These are phyloP conservation scores for Ctenomys sociabilis DNA, from an alignment of 2,113 vertebrate genomes.

Conservation along the genomic window DNA sequence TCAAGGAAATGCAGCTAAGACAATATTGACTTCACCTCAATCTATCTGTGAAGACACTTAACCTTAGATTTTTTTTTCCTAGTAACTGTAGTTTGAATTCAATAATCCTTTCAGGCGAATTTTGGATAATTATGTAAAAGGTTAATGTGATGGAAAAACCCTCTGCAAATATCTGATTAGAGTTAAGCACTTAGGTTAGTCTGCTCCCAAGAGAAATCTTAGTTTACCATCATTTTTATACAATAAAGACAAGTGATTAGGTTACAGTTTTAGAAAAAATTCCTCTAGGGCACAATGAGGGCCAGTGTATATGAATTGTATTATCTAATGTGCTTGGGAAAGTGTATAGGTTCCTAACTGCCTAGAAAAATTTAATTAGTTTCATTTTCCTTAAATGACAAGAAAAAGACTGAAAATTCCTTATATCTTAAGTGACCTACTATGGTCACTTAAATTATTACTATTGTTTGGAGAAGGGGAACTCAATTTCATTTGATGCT, in stretches of 20 bases:
- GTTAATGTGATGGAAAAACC: conserved; percentile 28
- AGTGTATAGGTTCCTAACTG: neutral
- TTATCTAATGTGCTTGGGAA: neutral
- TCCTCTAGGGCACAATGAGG: neutral
- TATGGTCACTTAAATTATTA: neutral
- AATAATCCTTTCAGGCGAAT: neutral
- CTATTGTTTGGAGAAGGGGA: neutral
- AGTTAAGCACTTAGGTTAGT: neutral
- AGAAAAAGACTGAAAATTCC: neutral
- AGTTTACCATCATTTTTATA: neutral
- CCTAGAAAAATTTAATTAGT: conserved; percentile 1
- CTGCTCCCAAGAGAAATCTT: neutral
- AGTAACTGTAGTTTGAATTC: conserved; percentile 8
- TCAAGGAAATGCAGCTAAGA: neutral
- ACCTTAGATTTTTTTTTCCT: conserved; percentile 38
- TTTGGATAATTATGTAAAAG: conserved; percentile 40
- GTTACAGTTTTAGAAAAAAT: neutral
- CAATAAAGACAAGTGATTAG: neutral
- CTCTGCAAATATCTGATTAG: neutral
- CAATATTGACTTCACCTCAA: conserved; percentile 12
- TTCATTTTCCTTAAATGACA: conserved; percentile 19
- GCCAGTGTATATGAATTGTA: neutral
- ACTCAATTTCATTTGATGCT: neutral
- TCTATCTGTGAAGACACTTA: conserved; percentile 15
- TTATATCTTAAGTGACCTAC: neutral